Base-by-base conservation (phyloP, 1,140 invertebrate genomes). In the Gryllus bimaculatus region DNA sequence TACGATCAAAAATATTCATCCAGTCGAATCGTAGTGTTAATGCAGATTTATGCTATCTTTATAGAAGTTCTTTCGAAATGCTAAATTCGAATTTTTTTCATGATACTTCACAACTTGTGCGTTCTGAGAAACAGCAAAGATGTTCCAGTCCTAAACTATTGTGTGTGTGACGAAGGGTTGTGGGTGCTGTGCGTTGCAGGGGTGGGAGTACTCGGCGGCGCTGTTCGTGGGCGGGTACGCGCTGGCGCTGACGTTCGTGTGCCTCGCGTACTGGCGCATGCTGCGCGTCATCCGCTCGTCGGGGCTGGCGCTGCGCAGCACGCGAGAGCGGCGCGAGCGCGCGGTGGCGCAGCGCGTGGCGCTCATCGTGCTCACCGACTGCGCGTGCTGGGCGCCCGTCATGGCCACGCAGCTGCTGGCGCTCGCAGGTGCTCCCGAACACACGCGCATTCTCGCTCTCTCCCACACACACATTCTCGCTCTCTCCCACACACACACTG, bases 301-400 rank as follows among this genome's bases (percentile, higher is more conserved):
- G 3, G 85, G 85, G 47, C 85, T 88, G 15, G 88, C 87, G 6
- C 87, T 90, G 81, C 83, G 90, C 15, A 89, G 87, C 73, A 90
- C 88, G 8, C 85, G 86, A 78, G 85, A 87, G 80, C 84, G 83
- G 76, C 86, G 85, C 83, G 90, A 91, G 73, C 82, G 88, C 8
- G 85, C 87, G 81, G 85, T 91, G 8, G 87, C 87, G 6, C 85
- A 86, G 81, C 85, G 90, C 73, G 90, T 91, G 79, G 88, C 86
- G 4, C 84, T 89, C 20, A 89, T 89, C 78, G 87, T 89, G 20
- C 84, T 88, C 77, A 91, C 90, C 0, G 90, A 91, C 82, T 91
- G 89, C 82, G 82, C 91, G 39, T 92, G 91, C 83, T 92, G 91
- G 91, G 83, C 90, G 48, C 91, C 91, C 7, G 87, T 91, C 78